phyloP scores from a whole-genome alignment of 2,113 vertebrate species.

The Hypocryptadius cinnamomeus region DNA sequence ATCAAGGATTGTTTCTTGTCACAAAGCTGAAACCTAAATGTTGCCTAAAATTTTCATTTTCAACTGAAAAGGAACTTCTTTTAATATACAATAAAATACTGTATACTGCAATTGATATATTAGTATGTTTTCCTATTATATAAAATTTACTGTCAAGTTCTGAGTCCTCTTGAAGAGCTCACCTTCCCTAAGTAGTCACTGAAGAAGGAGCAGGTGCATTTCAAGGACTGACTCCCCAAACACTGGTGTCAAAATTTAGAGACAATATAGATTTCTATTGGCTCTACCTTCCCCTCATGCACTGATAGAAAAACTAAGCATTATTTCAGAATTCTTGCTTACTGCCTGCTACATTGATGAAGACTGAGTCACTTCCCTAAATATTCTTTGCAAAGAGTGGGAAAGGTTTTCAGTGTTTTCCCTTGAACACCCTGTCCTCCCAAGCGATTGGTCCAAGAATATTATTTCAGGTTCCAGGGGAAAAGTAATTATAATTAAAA shows the following conservation, averaged over 20 bases:
- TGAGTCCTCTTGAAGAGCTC: not conserved
- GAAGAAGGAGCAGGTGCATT: not conserved
- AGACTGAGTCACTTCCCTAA: not conserved
- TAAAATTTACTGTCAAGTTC: not conserved
- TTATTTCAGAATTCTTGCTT: not conserved
- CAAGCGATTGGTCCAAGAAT: not conserved
- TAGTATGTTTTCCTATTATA: not conserved
- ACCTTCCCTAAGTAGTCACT: not conserved
- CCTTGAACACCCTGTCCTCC: not conserved
- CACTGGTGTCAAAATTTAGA: not conserved
- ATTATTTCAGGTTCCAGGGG: not conserved
- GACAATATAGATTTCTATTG: not conserved
- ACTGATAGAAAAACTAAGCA: not conserved
- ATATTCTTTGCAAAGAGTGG: not conserved
- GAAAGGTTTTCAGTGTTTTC: not conserved
- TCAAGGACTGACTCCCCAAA: not conserved
- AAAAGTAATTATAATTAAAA: not conserved
- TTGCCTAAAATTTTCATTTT: not conserved
- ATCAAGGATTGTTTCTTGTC: not conserved
- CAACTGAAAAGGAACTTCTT: not conserved
- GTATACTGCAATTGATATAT: not conserved
- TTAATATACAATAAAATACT: not conserved
- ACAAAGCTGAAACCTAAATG: not conserved
- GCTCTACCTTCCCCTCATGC: fast-evolving
- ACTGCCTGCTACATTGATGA: not conserved